A percentile compares a stretch with the other conserved stretches of the same genome.
These are phyloP conservation scores for Papilio glaucus DNA, from an alignment of 1,140 invertebrate genomes.

Conservation along the genomic window DNA sequence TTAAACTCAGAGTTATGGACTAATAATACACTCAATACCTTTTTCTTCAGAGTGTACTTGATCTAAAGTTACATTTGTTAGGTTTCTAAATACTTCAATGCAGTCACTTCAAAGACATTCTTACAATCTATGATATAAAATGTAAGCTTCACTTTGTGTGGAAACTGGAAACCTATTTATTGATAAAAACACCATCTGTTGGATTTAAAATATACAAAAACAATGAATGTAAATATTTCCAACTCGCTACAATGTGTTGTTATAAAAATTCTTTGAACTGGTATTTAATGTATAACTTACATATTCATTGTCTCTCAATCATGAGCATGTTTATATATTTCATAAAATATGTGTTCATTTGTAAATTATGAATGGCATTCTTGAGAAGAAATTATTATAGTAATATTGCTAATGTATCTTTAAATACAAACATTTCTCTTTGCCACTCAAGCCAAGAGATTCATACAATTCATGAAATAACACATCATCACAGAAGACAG, in stretches of 20 bases:
- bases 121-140: neutral
- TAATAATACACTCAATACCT: neutral
- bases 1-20: neutral
- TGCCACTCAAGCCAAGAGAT: neutral
- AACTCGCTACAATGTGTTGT: neutral
- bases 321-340: neutral
- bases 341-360: neutral
- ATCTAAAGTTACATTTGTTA: neutral
- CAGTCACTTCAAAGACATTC: neutral
- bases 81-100: too few species aligned
- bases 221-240: neutral
- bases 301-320: neutral
- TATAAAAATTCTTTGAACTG: slow-evolving; percentile 4
- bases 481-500: too few species aligned
- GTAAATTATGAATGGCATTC: neutral
- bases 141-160: neutral
- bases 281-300: neutral
- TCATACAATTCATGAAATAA: too few species aligned
- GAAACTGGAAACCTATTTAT: neutral
- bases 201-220: slow-evolving; percentile 7
- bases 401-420: neutral
- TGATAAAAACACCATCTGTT: slow-evolving; percentile 4
- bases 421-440: too few species aligned
- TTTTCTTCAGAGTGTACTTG: neutral
- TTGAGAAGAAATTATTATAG: neutral